Percentiles rank a stretch among this genome's conserved stretches.
Conservation (phyloP, 2,113 vertebrate species). For the Neolamprologus cancellatus region DNA sequence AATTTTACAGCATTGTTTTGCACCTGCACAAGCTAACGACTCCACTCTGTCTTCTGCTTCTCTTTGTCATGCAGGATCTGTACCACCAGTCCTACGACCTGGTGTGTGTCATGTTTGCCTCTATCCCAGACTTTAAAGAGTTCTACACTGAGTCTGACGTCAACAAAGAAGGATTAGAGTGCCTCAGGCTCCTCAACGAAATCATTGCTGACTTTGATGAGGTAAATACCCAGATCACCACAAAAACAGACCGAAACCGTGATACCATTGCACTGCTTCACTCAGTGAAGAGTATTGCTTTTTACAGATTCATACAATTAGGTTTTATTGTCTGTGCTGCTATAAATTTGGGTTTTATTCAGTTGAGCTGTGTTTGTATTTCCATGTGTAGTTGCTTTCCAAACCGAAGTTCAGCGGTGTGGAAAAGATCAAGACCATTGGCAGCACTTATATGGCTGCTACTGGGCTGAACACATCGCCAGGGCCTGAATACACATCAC, state of each 20-base stretch:
- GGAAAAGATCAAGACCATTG: conserved; percentile 98
- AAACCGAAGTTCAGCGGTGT: conserved; percentile 98
- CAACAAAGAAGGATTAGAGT: conserved; percentile 96
- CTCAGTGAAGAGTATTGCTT: background rate
- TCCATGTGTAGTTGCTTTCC: conserved; percentile 78
- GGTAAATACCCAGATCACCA: conserved; percentile 62
- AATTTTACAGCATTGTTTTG: background rate
- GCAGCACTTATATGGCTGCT: conserved; percentile 98
- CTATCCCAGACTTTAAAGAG: conserved; percentile 98
- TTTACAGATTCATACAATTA: background rate
- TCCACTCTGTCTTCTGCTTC: background rate
- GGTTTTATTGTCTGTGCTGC: background rate
- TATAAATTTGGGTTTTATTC: background rate
- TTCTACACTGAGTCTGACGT: conserved; percentile 98
- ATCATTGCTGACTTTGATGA: conserved; percentile 98
- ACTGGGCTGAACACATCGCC: conserved; percentile 88
- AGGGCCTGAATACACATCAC: conserved; percentile 81
- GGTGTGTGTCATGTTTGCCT: conserved; percentile 97
- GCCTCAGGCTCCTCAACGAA: conserved; percentile 92
- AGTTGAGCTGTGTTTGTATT: background rate
- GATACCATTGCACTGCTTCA: background rate
- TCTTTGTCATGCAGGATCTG: conserved; percentile 75
- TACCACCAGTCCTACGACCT: conserved; percentile 98
- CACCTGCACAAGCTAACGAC: background rate
- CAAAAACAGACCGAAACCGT: background rate